Base-by-base conservation (phyloP, 2,888 invertebrate genomes). In the Plebejus melissa region DNA sequence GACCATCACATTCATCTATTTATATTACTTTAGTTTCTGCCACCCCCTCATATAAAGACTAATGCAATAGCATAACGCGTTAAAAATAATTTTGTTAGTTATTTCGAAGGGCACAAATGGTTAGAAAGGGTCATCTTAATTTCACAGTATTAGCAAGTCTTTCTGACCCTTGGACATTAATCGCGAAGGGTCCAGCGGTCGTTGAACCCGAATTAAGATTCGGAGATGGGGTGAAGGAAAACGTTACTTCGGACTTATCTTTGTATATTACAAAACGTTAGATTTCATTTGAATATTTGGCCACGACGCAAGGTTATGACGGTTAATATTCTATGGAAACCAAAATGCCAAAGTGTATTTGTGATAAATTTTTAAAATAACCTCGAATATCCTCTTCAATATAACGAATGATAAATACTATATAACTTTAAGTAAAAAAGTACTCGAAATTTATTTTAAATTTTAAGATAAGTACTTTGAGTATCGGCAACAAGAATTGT, bases 61-160 rank as follows among this genome's bases (percentile, higher is more conserved):
- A 65, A 65, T 65, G 65, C 4, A 65, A 65, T 65, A 65, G 65
- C 16, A 36, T 32, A 32, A 16, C 13, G 65, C 65, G 13, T 65
- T 57, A 69, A 79, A 76, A 79, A 79, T 79, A 81, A 82, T 81
- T 76, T 78, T 65, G 75, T 80, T 79, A 79, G 80, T 69, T 80
- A 79, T 80, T 77, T 74, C 54, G 76, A 82, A 85, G 89, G 88
- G 87, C 87, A 85, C 87, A 88, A 87, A 88, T 88, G 88, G 86
- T 82, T 81, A 80, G 79, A 80, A 87, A 86, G 90, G 91, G 90
- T 89, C 88, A 83, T 93, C 93, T 93, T 93, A 91, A 93, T 93
- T 91, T 92, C 84, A 84, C 86, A 83, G 89, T 88, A 89, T 91
- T 89, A 90, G 87, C 87, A 84, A 90, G 87, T 90, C 91, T 90